phyloP scores from a whole-genome alignment of 2,113 vertebrate genomes.

The Macrotis lagotis region DNA sequence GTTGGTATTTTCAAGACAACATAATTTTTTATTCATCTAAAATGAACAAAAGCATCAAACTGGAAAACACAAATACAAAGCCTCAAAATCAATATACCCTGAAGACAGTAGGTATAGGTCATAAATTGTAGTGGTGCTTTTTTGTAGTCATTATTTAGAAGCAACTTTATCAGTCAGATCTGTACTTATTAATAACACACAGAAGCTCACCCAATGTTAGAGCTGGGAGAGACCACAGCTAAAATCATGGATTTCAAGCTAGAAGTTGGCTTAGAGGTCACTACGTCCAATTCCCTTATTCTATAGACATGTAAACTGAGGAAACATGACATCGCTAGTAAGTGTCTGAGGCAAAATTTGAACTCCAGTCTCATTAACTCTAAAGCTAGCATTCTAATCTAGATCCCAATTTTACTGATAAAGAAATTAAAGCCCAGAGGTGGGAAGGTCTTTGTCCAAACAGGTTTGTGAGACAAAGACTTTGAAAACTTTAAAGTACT shows the following conservation, averaged over 20 bases:
- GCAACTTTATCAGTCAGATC: background rate
- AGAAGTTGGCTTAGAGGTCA: background rate
- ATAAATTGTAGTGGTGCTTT: background rate
- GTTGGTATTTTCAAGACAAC: background rate
- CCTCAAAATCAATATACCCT: conserved; percentile 5
- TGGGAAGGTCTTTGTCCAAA: background rate
- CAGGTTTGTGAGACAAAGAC: background rate
- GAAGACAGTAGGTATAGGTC: conserved; percentile 8
- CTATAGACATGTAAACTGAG: background rate
- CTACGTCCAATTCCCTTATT: background rate
- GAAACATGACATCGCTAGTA: background rate
- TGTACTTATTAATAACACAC: background rate
- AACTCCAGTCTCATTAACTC: background rate
- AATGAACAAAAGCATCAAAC: conserved; percentile 35
- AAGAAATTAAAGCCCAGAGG: background rate
- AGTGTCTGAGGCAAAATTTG: background rate
- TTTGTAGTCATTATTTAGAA: background rate
- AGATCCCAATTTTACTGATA: background rate
- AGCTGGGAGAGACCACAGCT: background rate
- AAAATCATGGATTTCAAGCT: background rate
- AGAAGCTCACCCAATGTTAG: background rate
- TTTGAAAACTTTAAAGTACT: background rate
- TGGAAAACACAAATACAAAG: background rate
- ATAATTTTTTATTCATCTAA: conserved; percentile 18
- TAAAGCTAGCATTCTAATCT: background rate